phyloP scores from a whole-genome alignment of 1,140 invertebrate species.

The Atta colombica region DNA sequence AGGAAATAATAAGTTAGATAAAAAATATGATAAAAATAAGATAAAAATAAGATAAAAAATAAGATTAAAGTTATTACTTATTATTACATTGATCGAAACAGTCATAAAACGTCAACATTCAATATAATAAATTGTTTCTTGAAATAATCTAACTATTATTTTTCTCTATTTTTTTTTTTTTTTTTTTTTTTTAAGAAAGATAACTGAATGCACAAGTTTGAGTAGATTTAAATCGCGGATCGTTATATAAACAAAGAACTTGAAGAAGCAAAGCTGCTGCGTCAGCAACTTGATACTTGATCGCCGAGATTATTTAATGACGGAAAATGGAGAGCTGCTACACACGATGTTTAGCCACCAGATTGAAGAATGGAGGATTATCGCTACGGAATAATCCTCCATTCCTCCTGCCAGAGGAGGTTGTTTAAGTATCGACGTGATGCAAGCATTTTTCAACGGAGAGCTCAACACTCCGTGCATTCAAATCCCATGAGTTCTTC shows the following conservation, averaged over 20 bases:
- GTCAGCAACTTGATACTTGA: background rate
- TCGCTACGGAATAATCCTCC: background rate
- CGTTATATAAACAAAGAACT: background rate
- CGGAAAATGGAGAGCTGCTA: background rate
- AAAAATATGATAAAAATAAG: too few relatives aligned
- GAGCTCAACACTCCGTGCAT: background rate
- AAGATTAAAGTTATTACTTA: too few relatives aligned
- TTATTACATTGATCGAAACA: too few relatives aligned
- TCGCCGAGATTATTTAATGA: conserved; percentile 6
- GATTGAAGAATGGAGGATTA: background rate
- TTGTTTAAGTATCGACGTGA: background rate
- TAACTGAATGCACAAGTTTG: too few relatives aligned
- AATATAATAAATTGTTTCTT: background rate
- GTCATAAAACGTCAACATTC: background rate
- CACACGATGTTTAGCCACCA: background rate
- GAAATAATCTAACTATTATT: background rate
- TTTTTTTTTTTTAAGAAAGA: background rate
- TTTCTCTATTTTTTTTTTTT: background rate
- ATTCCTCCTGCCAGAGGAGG: background rate
- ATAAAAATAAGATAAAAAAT: too few relatives aligned
- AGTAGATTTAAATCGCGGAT: background rate
- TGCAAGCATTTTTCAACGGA: background rate
- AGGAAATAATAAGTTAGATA: too few relatives aligned
- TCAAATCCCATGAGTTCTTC: background rate
- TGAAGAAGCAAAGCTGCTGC: conserved; percentile 5